Percentiles rank a stretch among this genome's conserved stretches.
These are phyloP conservation scores for Pomatostomus ruficeps DNA, from an alignment of 2,113 vertebrate genomes.

Conservation along the genomic window DNA sequence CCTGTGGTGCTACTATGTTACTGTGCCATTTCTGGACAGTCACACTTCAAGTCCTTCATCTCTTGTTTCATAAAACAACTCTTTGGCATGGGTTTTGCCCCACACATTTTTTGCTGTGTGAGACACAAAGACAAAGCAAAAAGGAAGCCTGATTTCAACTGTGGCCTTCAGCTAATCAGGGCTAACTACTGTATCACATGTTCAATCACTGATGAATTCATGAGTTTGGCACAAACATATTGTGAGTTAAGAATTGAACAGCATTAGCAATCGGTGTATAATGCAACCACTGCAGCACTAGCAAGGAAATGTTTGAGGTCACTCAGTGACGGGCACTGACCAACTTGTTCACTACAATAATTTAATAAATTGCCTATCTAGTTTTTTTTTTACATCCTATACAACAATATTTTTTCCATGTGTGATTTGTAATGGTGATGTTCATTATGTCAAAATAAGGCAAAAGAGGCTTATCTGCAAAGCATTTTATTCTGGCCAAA, in stretches of 20 bases:
- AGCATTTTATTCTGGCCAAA: not conserved
- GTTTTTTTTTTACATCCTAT: not conserved
- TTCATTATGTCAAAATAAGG: not conserved
- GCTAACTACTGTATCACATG: rapidly evolving
- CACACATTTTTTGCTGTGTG: not conserved
- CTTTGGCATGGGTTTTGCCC: not conserved
- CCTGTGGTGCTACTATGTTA: not conserved
- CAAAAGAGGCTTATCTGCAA: not conserved
- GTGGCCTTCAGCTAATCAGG: not conserved
- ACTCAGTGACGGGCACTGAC: not conserved
- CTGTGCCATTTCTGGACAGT: not conserved
- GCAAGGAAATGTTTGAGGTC: not conserved
- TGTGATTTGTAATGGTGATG: not conserved
- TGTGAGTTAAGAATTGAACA: not conserved
- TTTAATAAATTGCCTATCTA: not conserved
- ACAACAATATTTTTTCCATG: not conserved
- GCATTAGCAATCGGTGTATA: not conserved
- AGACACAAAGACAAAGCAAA: not conserved
- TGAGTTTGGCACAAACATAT: not conserved
- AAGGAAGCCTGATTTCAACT: not conserved
- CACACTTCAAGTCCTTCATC: not conserved
- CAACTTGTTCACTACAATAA: not conserved
- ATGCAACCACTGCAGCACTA: not conserved
- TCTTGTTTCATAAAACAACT: not conserved
- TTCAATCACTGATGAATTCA: not conserved